Percentiles rank a stretch among this genome's conserved stretches.
phyloP scores from a whole-genome alignment of 2,888 invertebrate genomes.

The Papilio protenor region DNA sequence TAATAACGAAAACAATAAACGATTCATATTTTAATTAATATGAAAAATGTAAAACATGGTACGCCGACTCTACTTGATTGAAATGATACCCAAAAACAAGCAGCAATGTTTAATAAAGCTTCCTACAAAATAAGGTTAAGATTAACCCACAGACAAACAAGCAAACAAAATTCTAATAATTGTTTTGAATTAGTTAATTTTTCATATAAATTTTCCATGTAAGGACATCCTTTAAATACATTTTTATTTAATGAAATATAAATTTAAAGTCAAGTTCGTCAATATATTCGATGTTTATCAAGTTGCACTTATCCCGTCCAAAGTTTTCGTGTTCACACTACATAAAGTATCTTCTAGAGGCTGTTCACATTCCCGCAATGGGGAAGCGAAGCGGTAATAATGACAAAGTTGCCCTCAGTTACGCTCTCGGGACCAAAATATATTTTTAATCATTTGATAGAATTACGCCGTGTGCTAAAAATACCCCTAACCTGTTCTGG shows the following conservation, averaged over 20 bases:
- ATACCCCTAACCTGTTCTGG: conserved; percentile 37
- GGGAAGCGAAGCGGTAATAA: conserved; percentile 31
- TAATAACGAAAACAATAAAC: background rate
- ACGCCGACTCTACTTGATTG: too few relatives aligned
- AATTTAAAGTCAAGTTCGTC: background rate
- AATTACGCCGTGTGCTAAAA: conserved; percentile 45
- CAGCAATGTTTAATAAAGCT: too few relatives aligned
- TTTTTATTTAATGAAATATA: too few relatives aligned
- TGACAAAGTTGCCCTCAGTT: conserved; percentile 45
- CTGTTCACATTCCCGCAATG: conserved; percentile 19
- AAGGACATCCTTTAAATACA: too few relatives aligned
- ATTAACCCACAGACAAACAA: too few relatives aligned
- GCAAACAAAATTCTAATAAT: too few relatives aligned
- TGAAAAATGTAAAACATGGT: too few relatives aligned
- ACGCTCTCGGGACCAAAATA: conserved; percentile 36
- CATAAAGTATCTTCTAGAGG: conserved; percentile 37
- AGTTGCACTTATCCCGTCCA: conserved; percentile 24
- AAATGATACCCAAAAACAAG: too few relatives aligned
- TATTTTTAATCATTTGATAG: conserved; percentile 49
- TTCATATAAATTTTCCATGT: too few relatives aligned
- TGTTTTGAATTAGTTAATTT: too few relatives aligned
- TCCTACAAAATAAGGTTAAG: too few relatives aligned
- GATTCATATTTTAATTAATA: too few relatives aligned
- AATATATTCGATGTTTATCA: background rate
- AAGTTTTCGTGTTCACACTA: conserved; percentile 34